Base-by-base conservation (phyloP, 2,888 invertebrate genomes). In the Polyommatus iphigenia region DNA sequence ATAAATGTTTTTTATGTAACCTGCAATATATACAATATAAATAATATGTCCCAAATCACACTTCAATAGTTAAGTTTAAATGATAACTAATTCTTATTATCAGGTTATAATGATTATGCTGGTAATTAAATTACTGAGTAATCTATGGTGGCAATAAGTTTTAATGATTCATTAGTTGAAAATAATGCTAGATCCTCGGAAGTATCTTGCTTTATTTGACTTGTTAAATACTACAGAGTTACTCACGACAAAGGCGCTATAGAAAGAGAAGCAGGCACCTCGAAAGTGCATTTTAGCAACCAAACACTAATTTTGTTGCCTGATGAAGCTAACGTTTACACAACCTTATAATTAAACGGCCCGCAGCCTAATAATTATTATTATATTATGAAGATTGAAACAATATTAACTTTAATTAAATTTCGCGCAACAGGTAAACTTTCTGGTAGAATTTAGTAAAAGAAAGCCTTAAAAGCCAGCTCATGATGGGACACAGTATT, bases 231-330 rank as follows among this genome's bases (percentile, higher is more conserved):
- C 50, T 5, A 24, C 73, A 50, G 18, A 24, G 46, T 41, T 24
- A 6, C 50, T 73, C 13, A 46, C 15, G 46, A 50, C 73, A 50
- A 73, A 50, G 2, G 73, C 73, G 15, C 24, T 50, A 6, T 29
- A n/a, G 50, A 73, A 20, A 73, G 46, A 24, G 73, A 73, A 73
- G 18, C 18, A 50, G 50, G 24, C 15, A 20, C 10, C 3, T 73
- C 50, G 24, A 46, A 20, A 24, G 29, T 50, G 24, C 50, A 50
- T 20, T 50, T 10, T 36, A 13, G 50, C 73, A 24, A 73, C 73
- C 20, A 46, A 73, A 73, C 72, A 73, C 41, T 73, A 20, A 73
- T 73, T 54, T 54, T 46, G 36, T n/a, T 41, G 72, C 24, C 41
- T 50, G 18, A 20, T 20, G 73, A 50, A 73, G 46, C 46, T 13